These are phyloP conservation scores for Amblyopsis hoosieri DNA, from an alignment of 2,797 vertebrate species.

Conservation along the genomic window DNA sequence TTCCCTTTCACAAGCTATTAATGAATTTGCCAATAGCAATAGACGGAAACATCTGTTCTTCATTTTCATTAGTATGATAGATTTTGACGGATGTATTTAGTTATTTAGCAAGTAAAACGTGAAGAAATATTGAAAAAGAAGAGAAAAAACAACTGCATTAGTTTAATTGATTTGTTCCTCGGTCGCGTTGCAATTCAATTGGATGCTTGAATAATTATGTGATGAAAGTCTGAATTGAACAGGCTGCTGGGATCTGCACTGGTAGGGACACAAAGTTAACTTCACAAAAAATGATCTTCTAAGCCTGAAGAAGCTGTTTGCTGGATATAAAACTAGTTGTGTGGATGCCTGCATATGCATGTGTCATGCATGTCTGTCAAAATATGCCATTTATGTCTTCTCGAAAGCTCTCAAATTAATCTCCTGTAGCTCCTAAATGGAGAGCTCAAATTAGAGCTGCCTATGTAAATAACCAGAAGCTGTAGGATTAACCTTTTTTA, in stretches of 20 bases:
- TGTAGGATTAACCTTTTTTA: slow-evolving; percentile 78
- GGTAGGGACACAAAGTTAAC: slow-evolving; percentile 21
- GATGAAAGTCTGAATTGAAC: slow-evolving; percentile 24
- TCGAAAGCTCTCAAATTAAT: slow-evolving; percentile 46
- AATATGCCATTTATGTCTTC: slow-evolving; percentile 35
- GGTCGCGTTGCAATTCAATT: slow-evolving; percentile 28
- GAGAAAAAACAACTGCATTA: slow-evolving; percentile 13
- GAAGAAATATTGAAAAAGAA: slow-evolving; percentile 5
- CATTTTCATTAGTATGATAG: slow-evolving; percentile 16
- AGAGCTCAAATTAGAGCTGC: slow-evolving; percentile 68
- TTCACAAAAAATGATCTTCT: slow-evolving; percentile 14
- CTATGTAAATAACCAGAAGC: slow-evolving; percentile 57
- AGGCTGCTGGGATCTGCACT: slow-evolving; percentile 5
- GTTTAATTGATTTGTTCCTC: slow-evolving; percentile 35
- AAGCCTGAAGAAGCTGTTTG: slow-evolving; percentile 17
- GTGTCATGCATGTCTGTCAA: slow-evolving; percentile 14
- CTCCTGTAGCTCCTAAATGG: slow-evolving; percentile 63
- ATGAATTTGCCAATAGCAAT: slow-evolving; percentile 16
- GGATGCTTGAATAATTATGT: slow-evolving; percentile 26
- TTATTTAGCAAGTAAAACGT: slow-evolving; percentile 15
- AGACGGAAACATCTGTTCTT: slow-evolving; percentile 20
- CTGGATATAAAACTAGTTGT: no score
- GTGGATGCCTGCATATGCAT: no score
- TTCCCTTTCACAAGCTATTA: slow-evolving; percentile 12
- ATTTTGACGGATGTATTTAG: slow-evolving; percentile 5